These are phyloP conservation scores for Coccyzus lansbergi DNA, from an alignment of 2,797 vertebrate species.

Conservation along the genomic window DNA sequence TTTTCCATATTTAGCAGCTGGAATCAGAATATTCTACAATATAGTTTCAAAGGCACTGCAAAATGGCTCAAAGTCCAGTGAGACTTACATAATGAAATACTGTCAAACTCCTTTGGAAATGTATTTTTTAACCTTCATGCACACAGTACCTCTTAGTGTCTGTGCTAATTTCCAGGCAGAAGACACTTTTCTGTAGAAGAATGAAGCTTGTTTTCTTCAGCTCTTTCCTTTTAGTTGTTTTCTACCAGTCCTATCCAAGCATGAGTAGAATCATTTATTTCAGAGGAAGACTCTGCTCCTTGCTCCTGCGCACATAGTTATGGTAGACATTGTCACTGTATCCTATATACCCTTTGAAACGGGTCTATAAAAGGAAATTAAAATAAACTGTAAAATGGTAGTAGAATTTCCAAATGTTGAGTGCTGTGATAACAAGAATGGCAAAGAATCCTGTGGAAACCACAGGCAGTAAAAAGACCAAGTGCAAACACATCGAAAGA, in stretches of 20 bases:
- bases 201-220: not conserved
- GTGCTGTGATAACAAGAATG: not conserved
- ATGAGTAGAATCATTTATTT: not conserved
- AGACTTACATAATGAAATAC: not conserved
- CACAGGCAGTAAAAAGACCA: not conserved
- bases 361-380: not conserved
- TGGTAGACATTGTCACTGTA: not conserved
- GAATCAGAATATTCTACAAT: not conserved
- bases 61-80: not conserved
- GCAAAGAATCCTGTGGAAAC: not conserved
- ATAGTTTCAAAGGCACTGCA: not conserved
- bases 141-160: not conserved
- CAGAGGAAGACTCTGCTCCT: not conserved
- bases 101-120: not conserved
- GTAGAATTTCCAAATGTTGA: not conserved
- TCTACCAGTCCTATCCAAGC: not conserved
- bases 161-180: not conserved
- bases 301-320: not conserved
- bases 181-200: not conserved
- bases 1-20: slow-evolving; percentile 6
- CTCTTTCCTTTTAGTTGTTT: not conserved
- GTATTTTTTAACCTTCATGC: not conserved
- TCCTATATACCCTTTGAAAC: not conserved
- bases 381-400: not conserved
- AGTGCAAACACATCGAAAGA: not conserved